Base-by-base conservation (phyloP, 2,888 invertebrate genomes). In the Heliconius ethilla region DNA sequence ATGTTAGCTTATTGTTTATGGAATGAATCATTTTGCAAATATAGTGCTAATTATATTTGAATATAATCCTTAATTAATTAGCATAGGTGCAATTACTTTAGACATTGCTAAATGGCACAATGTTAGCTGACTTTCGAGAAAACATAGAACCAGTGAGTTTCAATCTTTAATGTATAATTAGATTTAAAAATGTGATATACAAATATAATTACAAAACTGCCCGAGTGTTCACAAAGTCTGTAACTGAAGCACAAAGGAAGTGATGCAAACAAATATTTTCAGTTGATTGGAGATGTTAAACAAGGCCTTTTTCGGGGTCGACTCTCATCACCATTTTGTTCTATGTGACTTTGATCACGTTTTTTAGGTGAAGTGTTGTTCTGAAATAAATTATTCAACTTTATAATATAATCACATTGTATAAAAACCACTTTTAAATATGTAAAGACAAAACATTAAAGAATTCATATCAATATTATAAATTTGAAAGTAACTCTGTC, bases 291-390 rank as follows among this genome's bases (percentile, higher is more conserved):
- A 3, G 91, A 89, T 82, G 89, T 96, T 70, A 95, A 88, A 83
- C 96, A 95, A 67, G 95, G 95, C 91, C 96, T 95, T 88, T 96
- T 96, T 86, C 95, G 95, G 18, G 95, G 95, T 82, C 95, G 89
- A 74, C 90, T 92, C 59, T 95, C 94, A n/a, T 95, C 94, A 59
- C 96, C 95, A 79, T 96, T 96, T 82, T 95, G 95, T 81, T 94
- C 94, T 77, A 93, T 86, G 81, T 92, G 92, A 84, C 92, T 95
- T 81, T 93, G 93, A 81, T 96, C 96, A 81, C 96, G 92, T 88
- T 96, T 96, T 86, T 96, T 96, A 82, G 95, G 96, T 62, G 95
- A 95, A 80, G 91, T 95, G 92, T 96, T 91, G 81, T 94, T 89
- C 95, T 95, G 89, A 79, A 74, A 77, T 72, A 59, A 76, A 78